Base-by-base conservation (phyloP, 2,888 invertebrate species). In the Byasa hedistus region DNA sequence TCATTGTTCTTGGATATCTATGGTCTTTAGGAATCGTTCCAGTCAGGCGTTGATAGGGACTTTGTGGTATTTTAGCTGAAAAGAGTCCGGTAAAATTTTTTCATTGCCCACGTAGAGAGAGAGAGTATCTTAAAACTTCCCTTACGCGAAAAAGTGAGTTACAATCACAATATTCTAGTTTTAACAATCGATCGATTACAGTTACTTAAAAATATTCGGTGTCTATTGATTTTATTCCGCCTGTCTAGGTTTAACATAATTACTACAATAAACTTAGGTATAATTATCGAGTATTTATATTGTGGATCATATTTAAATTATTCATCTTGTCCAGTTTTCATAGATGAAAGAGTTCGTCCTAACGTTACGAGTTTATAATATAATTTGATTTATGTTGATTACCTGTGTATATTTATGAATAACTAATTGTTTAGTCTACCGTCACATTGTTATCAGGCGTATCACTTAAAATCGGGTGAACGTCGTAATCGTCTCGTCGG, bases 221-320 rank as follows among this genome's bases (percentile, higher is more conserved):
- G 48, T 63, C 59, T 7, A 36, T 63, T 61, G 61, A 60, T 57
- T 56, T 65, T 62, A 32, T 55, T 63, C 65, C 63, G 62, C 65
- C 65, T 65, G 52, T 68, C 51, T 59, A 65, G 36, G 39, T 48
- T 51, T 57, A 59, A 61, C 5, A 12, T 62, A 23, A 39, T 23
- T 22, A 36, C 12, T 21, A 58, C 39, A 36, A n/a, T 39, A 39
- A 12, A 10, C 39, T 39, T 10, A 39, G 7, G 10, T 12, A 17
- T 39, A 39, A 12, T 17, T 10, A 39, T 32, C 32, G 8, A 32
- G 10, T 4, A 44, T 44, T 17, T 15, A 44, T 4, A 44, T 44
- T 44, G 17, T 15, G 44, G 44, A 19, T 44, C 17, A 44, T 19
- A 44, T 44, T 19, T 44, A 44, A 44, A 44, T 44, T 44, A 17